These are phyloP conservation scores for Cremastinae sp. DNA, from an alignment of 2,888 invertebrate species.

Conservation along the genomic window DNA sequence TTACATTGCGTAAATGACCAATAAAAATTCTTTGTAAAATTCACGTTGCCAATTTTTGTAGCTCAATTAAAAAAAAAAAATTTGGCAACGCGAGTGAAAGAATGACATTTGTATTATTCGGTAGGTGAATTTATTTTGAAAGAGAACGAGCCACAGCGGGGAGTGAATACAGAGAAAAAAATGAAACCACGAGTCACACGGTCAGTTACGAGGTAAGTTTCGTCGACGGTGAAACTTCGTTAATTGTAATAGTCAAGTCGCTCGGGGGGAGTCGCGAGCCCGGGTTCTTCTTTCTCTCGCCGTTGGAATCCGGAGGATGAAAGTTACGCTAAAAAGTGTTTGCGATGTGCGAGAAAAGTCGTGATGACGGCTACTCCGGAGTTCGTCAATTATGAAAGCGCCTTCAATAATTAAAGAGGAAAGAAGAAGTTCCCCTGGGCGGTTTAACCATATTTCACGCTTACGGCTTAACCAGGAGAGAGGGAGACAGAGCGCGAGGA, in stretches of 20 bases:
- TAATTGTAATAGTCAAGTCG: slow-evolving; percentile 64
- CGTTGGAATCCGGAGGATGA: slow-evolving; percentile 29
- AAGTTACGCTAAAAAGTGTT: slow-evolving; percentile 61
- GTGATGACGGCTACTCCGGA: slow-evolving; percentile 63
- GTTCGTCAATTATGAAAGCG: slow-evolving; percentile 77
- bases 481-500: neutral
- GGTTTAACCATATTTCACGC: slow-evolving; percentile 77
- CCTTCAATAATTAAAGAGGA: slow-evolving; percentile 71
- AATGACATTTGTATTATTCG: neutral
- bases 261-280: slow-evolving; percentile 31
- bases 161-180: slow-evolving; percentile 6
- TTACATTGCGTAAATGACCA: neutral
- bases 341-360: slow-evolving; percentile 39
- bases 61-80: slow-evolving; percentile 15
- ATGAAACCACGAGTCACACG: slow-evolving; percentile 32
- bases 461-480: slow-evolving; percentile 74
- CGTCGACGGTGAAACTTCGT: slow-evolving; percentile 52
- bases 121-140: neutral
- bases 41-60: neutral
- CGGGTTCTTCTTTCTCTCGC: slow-evolving; percentile 28
- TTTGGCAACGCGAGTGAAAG: slow-evolving; percentile 5
- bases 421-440: slow-evolving; percentile 75
- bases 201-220: slow-evolving; percentile 58
- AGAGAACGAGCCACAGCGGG: neutral
- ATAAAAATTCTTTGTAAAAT: neutral